Conservation (phyloP, 2,797 vertebrate species). For the Cryptoprocta ferox region DNA sequence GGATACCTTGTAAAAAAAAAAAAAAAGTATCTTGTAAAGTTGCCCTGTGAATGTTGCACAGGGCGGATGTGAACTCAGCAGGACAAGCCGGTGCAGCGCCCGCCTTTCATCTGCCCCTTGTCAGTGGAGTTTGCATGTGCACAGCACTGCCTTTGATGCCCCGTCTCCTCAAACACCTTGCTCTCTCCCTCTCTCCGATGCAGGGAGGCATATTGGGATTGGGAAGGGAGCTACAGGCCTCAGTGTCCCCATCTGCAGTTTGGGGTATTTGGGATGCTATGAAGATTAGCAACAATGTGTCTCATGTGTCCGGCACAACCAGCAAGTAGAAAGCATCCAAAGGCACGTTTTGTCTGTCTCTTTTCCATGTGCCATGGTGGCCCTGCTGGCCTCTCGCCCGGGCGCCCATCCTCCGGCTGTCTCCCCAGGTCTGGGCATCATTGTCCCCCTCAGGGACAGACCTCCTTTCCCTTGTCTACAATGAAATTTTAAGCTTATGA, state of each 20-base stretch:
- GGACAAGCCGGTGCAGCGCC: background rate
- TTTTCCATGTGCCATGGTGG: background rate
- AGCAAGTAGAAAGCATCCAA: background rate
- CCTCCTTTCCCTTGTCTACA: background rate
- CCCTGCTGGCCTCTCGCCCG: background rate
- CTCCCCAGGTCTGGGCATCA: rapidly evolving
- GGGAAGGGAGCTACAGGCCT: background rate
- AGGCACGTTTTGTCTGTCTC: background rate
- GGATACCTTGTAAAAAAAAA: background rate
- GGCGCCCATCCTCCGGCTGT: no score
- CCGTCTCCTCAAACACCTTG: rapidly evolving
- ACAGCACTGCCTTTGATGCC: background rate
- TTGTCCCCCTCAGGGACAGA: rapidly evolving
- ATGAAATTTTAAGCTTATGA: background rate
- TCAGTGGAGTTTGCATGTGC: background rate
- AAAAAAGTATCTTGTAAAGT: background rate
- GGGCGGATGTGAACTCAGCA: background rate
- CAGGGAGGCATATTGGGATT: background rate
- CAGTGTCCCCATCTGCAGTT: background rate
- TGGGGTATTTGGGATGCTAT: rapidly evolving
- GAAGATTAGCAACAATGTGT: background rate
- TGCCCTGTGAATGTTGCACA: background rate
- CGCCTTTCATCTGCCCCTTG: background rate
- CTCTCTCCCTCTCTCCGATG: background rate
- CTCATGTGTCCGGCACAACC: background rate